Base-by-base conservation (phyloP, 2,888 invertebrate species). In the Eilema depressum region DNA sequence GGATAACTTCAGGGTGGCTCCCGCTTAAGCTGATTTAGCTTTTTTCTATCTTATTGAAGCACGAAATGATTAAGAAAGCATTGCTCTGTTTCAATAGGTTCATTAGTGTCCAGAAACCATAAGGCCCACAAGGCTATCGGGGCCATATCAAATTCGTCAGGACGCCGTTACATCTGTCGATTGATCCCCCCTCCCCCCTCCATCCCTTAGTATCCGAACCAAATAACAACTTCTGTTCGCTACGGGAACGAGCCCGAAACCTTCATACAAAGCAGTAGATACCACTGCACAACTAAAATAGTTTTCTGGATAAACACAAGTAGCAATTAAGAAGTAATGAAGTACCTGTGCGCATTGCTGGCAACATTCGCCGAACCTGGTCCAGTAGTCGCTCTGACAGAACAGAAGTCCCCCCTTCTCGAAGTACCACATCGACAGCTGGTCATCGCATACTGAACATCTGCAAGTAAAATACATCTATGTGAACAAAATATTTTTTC, bases 371-470 rank as follows among this genome's bases (percentile, higher is more conserved):
- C 98, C 98, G 89, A 97, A 99, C 70, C 97, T 97, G 12, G 97
- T 95, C 97, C 98, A 98, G 89, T 98, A 99, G 93, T 99, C 98
- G 77, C 97, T 96, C 89, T 98, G 97, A 86, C 99, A 99, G 93
- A 98, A 98, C 63, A 99, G 95, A 75, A 98, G 90, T 0, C 98
- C 98, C 85, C 98, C 97, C 89, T 98, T 98, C 94, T 99, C 99
- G 92, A 98, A 98, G 93, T 99, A 99, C 99, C 99, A 99, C 80
- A 97, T 97, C 7, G 97, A 98, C 57, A 99, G 94, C 68, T 97
- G 96, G n/a, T 96, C 96, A 88, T 98, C 98, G 89, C 99, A 99
- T 0, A 97, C 98, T 20, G 98, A 98, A 92, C 99, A 99, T 89
- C 99, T 98, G 78, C 0, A 53, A 60, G 28, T 41, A 4, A 33